Percentiles rank a stretch among this genome's conserved stretches.
phyloP scores from a whole-genome alignment of 1,140 invertebrate species.

The Mylabris phalerata region DNA sequence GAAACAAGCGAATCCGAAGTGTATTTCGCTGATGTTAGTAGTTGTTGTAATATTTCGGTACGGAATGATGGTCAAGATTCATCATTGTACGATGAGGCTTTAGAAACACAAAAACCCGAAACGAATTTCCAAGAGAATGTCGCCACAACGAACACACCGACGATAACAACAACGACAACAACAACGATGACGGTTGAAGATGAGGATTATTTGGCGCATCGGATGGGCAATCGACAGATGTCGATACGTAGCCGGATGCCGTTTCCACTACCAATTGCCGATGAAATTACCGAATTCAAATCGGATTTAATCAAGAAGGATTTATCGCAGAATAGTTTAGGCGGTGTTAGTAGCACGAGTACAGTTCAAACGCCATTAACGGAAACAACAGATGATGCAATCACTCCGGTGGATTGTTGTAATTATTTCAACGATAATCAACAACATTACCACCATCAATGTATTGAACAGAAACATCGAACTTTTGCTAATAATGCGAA shows the following conservation, averaged over 20 bases:
- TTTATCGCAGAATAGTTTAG: conserved; percentile 45
- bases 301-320: conserved; percentile 45
- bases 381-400: conserved; percentile 39
- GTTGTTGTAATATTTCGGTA: conserved; percentile 69
- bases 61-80: conserved; percentile 50
- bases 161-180: not conserved
- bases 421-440: conserved; percentile 29
- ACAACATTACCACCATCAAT: conserved; percentile 4
- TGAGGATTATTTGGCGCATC: conserved; percentile 50
- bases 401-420: conserved; percentile 32
- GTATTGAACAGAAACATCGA: not conserved
- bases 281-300: conserved; percentile 27
- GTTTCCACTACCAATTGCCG: conserved; percentile 46
- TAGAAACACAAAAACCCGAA: conserved; percentile 34
- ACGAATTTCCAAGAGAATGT: not conserved
- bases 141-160: not conserved
- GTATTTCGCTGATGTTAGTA: conserved; percentile 81
- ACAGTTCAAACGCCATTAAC: conserved; percentile 40
- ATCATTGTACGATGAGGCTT: conserved; percentile 42
- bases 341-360: conserved; percentile 35
- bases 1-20: conserved; percentile 67
- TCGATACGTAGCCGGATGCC: conserved; percentile 52
- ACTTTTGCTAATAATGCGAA: conserved; percentile 26
- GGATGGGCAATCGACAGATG: conserved; percentile 48
- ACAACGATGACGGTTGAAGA: conserved; percentile 36